These are phyloP conservation scores for Myrmophylax atrothorax DNA, from an alignment of 2,113 vertebrate genomes.

Conservation along the genomic window DNA sequence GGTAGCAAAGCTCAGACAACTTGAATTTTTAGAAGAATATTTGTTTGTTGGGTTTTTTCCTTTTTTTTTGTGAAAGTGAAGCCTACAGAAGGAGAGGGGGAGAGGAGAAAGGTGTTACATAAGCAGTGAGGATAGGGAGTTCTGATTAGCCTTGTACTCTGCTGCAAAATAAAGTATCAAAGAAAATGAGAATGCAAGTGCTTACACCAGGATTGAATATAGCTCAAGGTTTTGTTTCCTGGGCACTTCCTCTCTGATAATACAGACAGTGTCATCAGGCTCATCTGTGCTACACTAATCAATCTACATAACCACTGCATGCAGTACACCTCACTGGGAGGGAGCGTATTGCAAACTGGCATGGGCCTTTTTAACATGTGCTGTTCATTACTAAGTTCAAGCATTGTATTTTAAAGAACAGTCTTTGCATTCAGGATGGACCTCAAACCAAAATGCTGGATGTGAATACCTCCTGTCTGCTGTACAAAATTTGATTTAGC, in stretches of 20 bases:
- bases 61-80: not conserved
- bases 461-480: not conserved
- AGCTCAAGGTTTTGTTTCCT: not conserved
- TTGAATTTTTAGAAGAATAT: not conserved
- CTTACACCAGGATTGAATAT: not conserved
- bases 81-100: constrained; percentile 33
- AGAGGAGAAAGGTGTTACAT: constrained; percentile 11
- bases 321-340: not conserved
- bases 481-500: not conserved
- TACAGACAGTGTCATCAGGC: not conserved
- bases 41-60: not conserved
- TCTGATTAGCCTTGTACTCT: not conserved
- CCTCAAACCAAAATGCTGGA: not conserved
- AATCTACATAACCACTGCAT: not conserved
- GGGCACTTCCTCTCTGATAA: not conserved
- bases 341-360: not conserved
- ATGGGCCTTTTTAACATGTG: not conserved
- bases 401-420: not conserved
- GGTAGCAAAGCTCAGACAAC: not conserved
- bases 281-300: not conserved
- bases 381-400: not conserved
- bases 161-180: not conserved
- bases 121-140: not conserved
- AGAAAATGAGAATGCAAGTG: not conserved
- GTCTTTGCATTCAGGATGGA: not conserved